A percentile compares a stretch with the other conserved stretches of the same genome.
Evolutionary conservation across 2,797 vertebrate genomes (phyloP).

Genomic region (Darevskia mixta): DNA sequence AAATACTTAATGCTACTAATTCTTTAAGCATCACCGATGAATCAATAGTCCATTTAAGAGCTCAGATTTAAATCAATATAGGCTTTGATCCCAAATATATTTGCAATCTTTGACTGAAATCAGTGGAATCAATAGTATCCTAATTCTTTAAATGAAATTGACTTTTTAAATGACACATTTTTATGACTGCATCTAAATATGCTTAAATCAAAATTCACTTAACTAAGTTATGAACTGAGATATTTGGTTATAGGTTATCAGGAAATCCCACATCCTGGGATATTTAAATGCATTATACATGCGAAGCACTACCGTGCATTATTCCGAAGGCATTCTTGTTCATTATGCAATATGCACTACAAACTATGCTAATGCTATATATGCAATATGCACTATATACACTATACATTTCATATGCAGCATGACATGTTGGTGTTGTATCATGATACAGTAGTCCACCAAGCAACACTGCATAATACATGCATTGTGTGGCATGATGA

Average conservation of each 20-base stretch:
- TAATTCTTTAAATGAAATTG: background rate
- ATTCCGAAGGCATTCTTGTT: slow-evolving; percentile 27
- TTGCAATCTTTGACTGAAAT: background rate
- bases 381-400: slow-evolving; percentile 35
- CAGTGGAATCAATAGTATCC: background rate
- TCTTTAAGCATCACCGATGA: background rate
- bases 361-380: slow-evolving; percentile 11
- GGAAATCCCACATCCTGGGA: slow-evolving; percentile 19
- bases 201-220: background rate
- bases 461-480: slow-evolving; percentile 1
- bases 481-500: background rate
- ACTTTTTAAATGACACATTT: background rate
- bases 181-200: background rate
- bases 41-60: background rate
- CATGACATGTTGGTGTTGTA: background rate
- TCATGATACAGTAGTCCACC: slow-evolving; percentile 18
- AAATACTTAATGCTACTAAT: slow-evolving; percentile 47
- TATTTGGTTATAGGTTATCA: slow-evolving; percentile 18
- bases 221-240: background rate
- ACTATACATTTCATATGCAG: slow-evolving; percentile 22
- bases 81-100: background rate
- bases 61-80: slow-evolving; percentile 7
- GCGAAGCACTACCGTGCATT: background rate
- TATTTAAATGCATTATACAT: background rate
- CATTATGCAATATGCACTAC: slow-evolving; percentile 34